phyloP scores from a whole-genome alignment of 2,888 invertebrate species.

The Harpalus rubripes region DNA sequence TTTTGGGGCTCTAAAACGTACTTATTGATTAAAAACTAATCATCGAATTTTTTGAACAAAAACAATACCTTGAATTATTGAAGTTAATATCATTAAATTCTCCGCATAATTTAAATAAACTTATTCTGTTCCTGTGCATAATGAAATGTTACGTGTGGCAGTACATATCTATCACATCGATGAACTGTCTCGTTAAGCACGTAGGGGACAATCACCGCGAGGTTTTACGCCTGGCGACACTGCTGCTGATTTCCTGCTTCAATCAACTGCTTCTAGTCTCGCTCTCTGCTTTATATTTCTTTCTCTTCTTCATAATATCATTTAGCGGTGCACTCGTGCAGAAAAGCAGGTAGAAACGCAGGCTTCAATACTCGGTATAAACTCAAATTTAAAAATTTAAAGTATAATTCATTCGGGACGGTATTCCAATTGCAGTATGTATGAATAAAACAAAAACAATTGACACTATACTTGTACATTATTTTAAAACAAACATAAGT shows the following conservation, averaged over 20 bases:
- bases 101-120: neutral
- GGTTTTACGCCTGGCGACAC: slow-evolving; percentile 12
- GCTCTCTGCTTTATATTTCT: slow-evolving; percentile 31
- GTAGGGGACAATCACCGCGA: slow-evolving; percentile 2
- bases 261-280: slow-evolving; percentile 32
- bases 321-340: slow-evolving; percentile 29
- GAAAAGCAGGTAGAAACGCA: slow-evolving; percentile 3
- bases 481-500: no score
- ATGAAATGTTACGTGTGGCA: neutral
- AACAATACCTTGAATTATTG: no score
- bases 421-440: no score
- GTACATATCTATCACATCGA: neutral
- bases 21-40: no score
- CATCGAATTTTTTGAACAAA: no score
- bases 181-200: slow-evolving; percentile 12
- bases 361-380: no score
- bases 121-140: neutral
- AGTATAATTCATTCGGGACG: no score
- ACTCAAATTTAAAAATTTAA: no score
- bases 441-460: no score
- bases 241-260: slow-evolving; percentile 54
- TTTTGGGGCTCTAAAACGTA: no score
- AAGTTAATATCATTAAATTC: neutral
- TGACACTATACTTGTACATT: no score
- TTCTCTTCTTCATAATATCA: slow-evolving; percentile 47